Evolutionary conservation across 1,140 invertebrate genomes (phyloP), one percentile per base, ranked within the genome.

Genomic region (Pygmarrhopalites habei): DNA sequence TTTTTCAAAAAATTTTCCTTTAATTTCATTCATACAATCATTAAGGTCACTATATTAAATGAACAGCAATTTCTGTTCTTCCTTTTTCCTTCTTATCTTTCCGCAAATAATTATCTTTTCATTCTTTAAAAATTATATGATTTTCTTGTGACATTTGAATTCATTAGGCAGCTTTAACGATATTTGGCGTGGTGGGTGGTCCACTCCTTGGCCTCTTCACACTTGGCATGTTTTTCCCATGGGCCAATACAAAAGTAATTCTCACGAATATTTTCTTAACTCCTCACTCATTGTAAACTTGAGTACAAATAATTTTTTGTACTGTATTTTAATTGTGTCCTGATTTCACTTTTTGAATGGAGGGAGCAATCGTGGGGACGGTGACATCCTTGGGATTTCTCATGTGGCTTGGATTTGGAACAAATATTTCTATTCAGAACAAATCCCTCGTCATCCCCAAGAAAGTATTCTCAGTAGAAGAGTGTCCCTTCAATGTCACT

Each of bases 221-320:
- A 0, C 74, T 94, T 25, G 92, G 91, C 52, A 92, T 94, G 82
- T 90, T 90, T 72, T 85, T 91, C 53, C 89, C 90, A 1, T 89
- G 82, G 80, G 86, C 88, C 1, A 92, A 91, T 74, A 81, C 83
- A 26, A 85, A 82, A 72, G 87, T 49, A 49, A n/a, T n/a, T n/a
- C n/a, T n/a, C n/a, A n/a, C 10, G 85, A 75, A 76, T 41, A 75
- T 63, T 39, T 30, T 62, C 60, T 25, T 41, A 3, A 5, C 30
- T 62, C 30, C n/a, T 17, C 17, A 29, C 15, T 15, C 12, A 26
- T 23, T 15, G 17, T 66, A 15, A 21, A 39, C 5, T 47, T 4
- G 1, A 58, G 14, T 35, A 35, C 67, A 44, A 23, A 77, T 47
- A 67, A 92, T 88, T 90, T 41, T 41, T 41, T 12, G n/a, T 41